phyloP scores from a whole-genome alignment of 2,113 vertebrate genomes.

The Lophura nycthemera region DNA sequence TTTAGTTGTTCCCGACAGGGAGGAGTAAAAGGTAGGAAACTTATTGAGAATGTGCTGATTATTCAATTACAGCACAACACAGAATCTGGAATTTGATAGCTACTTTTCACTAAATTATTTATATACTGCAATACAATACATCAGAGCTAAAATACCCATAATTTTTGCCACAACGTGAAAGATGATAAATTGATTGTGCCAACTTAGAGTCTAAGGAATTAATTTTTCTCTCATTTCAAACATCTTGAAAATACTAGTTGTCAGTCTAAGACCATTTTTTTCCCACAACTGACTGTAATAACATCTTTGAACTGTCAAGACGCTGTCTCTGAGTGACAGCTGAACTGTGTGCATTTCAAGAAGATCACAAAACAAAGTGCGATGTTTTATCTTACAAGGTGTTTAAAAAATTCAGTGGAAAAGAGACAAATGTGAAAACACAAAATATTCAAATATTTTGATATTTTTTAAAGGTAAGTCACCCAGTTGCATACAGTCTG shows the following conservation, averaged over 20 bases:
- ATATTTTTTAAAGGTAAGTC: not conserved
- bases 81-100: not conserved
- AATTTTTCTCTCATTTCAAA: constrained; percentile 34
- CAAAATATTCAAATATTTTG: not conserved
- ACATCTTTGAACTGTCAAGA: constrained; percentile 60
- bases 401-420: not conserved
- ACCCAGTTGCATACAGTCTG: not conserved
- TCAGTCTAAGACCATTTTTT: constrained; percentile 39
- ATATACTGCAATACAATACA: not conserved
- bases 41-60: not conserved
- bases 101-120: constrained; percentile 26
- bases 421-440: constrained; percentile 5
- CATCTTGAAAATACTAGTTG: constrained; percentile 53
- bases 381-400: not conserved
- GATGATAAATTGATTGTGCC: constrained; percentile 32
- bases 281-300: constrained; percentile 23
- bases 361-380: constrained; percentile 37
- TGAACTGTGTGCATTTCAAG: constrained; percentile 11
- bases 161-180: constrained; percentile 30
- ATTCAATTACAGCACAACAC: not conserved
- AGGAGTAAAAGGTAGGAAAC: not conserved
- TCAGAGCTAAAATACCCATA: not conserved
- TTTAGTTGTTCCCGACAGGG: not conserved
- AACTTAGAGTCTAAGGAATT: constrained; percentile 18
- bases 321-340: constrained; percentile 34